These are phyloP conservation scores for Pseudorhiza aurosa DNA, from an alignment of 30 jellyfish, hydroid and myxozoan species.

Conservation along the genomic window DNA sequence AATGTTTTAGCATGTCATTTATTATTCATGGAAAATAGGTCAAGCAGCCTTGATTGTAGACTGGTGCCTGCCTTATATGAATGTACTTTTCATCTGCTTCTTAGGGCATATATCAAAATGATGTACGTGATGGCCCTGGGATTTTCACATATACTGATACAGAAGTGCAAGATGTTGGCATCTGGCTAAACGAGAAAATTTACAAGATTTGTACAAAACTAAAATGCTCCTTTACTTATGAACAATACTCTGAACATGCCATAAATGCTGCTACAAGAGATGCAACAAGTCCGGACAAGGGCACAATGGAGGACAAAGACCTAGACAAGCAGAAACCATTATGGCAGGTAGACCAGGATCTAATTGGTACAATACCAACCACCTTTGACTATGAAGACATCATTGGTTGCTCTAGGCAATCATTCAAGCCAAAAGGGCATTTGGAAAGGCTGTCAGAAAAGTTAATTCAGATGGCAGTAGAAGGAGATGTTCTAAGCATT, in stretches of 20 bases:
- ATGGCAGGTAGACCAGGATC: slow-evolving; percentile 11
- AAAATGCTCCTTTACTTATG: slow-evolving; percentile 42
- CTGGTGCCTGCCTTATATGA: too few relatives aligned
- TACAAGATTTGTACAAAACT: slow-evolving; percentile 51
- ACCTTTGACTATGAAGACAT: slow-evolving; percentile 28
- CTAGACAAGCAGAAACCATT: background rate
- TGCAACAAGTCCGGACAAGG: background rate
- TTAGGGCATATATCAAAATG: slow-evolving; percentile 85
- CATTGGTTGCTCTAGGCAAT: slow-evolving; percentile 13
- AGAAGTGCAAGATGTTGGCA: slow-evolving; percentile 86
- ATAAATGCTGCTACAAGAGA: slow-evolving; percentile 59
- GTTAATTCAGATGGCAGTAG: slow-evolving; percentile 53
- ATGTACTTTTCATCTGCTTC: background rate
- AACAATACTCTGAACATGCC: slow-evolving; percentile 37
- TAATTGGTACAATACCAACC: slow-evolving; percentile 20
- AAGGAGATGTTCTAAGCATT: slow-evolving; percentile 52
- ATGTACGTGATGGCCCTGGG: slow-evolving; percentile 92
- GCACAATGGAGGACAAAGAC: slow-evolving; percentile 1
- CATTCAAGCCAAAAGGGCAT: slow-evolving; percentile 60
- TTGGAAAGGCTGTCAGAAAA: slow-evolving; percentile 71
- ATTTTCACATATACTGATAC: slow-evolving; percentile 55
- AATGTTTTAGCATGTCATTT: too few relatives aligned
- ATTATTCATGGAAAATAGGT: too few relatives aligned
- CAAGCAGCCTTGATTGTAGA: too few relatives aligned
- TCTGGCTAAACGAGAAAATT: slow-evolving; percentile 70